Base-by-base conservation (phyloP, 2,888 invertebrate species). In the Lissocephala sabroskyi region DNA sequence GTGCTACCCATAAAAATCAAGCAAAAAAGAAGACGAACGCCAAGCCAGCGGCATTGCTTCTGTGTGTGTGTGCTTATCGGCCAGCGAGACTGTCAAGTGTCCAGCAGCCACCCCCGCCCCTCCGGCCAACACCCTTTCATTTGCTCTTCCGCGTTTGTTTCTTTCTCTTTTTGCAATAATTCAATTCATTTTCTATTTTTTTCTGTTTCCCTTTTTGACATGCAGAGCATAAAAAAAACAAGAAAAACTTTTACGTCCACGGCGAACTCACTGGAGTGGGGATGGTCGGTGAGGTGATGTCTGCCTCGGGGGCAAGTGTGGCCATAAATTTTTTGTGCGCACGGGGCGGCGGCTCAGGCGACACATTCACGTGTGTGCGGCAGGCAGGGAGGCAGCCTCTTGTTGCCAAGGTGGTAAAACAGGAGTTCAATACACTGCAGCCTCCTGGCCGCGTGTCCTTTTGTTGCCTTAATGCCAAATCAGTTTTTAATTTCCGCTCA, bases 121-220 rank as follows among this genome's bases (percentile, higher is more conserved):
- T 1, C 13, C 16, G 6, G 18, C 43, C 45, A 29, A 29, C 37
- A 30, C 45, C 17, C 19, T 39, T 18, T 45, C 16, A 41, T 26
- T 26, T 16, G 41, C n/a, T 5, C 19, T 26, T 39, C 6, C n/a
- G 55, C 32, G n/a, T 46, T 52, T 58, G 62, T 70, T 76, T n/a
- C n/a, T n/a, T n/a, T n/a, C n/a, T n/a, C n/a, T n/a, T 65, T 78
- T 65, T 67, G 76, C 76, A 79, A 80, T 79, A 79, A 80, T 79
- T 79, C 79, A 79, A 79, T 79, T 80, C 79, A 79, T 79, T 79
- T 77, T 79, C 79, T 79, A 79, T 80, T 80, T 79, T 67, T 78
- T 79, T 59, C 62, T 67, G 65, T 58, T 62, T 73, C 65, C 62
- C 48, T 45, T 30, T 29, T 30, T 35, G 51, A 45, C 48, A 41